Conservation (phyloP, 2,797 vertebrate species). For the Dermochelys coriacea region DNA sequence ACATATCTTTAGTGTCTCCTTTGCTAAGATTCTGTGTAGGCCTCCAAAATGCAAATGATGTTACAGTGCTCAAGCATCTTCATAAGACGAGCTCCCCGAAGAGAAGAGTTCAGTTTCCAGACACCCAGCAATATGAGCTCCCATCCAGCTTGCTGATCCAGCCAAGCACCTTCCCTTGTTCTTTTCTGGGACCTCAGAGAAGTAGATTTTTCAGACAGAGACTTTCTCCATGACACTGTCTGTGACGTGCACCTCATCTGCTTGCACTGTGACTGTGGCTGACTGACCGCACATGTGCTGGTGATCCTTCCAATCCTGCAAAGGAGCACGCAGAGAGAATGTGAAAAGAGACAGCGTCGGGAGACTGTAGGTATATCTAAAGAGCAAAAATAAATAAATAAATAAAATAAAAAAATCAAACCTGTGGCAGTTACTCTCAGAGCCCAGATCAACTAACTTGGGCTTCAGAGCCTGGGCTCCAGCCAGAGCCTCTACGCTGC, state of each 20-base stretch:
- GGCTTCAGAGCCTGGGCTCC: neutral
- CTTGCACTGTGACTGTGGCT: slow-evolving; percentile 80
- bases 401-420: neutral
- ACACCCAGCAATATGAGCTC: neutral
- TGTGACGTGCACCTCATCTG: slow-evolving; percentile 86
- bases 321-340: neutral
- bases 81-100: neutral
- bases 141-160: neutral
- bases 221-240: slow-evolving; percentile 90
- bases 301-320: slow-evolving; percentile 98
- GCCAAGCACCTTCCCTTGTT: neutral
- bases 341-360: neutral
- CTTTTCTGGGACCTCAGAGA: neutral
- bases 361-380: neutral
- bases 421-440: neutral
- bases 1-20: slow-evolving; percentile 18
- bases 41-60: neutral
- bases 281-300: slow-evolving; percentile 92
- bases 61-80: slow-evolving; percentile 31
- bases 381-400: neutral
- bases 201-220: slow-evolving; percentile 75
- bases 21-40: neutral
- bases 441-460: neutral
- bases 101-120: neutral
- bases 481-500: neutral